A percentile compares a stretch with the other conserved stretches of the same genome.
Evolutionary conservation across 30 jellyfish, hydroid and myxozoan species (phyloP).

Genomic region (Calvadosia cruxmelitensis): DNA sequence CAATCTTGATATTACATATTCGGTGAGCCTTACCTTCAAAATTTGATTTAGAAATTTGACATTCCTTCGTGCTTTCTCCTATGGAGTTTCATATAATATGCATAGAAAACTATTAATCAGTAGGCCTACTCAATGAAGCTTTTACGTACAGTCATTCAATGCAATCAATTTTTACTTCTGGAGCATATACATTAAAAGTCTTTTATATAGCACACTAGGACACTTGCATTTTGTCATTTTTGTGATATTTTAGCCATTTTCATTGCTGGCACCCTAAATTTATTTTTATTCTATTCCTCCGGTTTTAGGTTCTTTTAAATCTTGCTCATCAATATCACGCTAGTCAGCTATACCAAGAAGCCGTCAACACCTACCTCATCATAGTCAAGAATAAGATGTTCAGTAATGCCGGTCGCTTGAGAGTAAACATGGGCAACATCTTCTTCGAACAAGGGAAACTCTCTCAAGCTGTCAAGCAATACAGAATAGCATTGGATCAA

Average conservation of each 20-base stretch:
- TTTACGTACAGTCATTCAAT: no score
- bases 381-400: constrained; percentile 96
- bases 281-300: not conserved
- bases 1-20: constrained; percentile 86
- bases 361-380: constrained; percentile 83
- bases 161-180: no score
- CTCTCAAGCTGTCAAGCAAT: constrained; percentile 87
- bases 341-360: constrained; percentile 77
- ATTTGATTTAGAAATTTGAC: no score
- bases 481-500: constrained; percentile 92
- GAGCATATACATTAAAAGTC: no score
- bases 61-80: no score
- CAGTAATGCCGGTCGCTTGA: constrained; percentile 91
- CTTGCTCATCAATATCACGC: constrained; percentile 79
- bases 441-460: constrained; percentile 73
- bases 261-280: not conserved
- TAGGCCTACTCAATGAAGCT: no score
- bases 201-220: no score
- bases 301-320: constrained; percentile 73
- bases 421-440: constrained; percentile 86
- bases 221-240: no score
- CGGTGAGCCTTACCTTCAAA: no score
- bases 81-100: no score
- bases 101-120: no score
- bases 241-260: no score